A percentile compares a stretch with the other conserved stretches of the same genome.
Conservation (phyloP, 2,888 invertebrate genomes). For the Cerceris ruficornis region DNA sequence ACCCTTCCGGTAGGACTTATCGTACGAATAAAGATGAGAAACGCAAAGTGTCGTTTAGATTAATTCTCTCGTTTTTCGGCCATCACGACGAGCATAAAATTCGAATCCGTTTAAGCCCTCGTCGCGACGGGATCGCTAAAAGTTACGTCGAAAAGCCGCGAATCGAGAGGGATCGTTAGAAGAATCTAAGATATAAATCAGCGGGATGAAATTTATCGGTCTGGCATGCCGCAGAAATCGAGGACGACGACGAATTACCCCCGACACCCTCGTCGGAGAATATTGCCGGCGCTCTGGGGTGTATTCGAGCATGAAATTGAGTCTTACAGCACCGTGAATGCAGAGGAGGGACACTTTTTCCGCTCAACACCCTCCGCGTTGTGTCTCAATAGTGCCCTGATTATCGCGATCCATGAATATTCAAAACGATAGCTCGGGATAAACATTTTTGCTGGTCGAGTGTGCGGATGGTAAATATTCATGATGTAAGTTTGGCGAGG, state of each 20-base stretch:
- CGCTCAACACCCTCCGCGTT: slow-evolving; percentile 39
- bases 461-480: too few species aligned
- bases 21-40: too few species aligned
- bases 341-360: slow-evolving; percentile 36
- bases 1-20: too few species aligned
- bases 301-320: slow-evolving; percentile 67
- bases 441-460: too few species aligned
- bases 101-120: background rate
- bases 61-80: background rate
- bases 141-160: background rate
- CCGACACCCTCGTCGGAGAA: slow-evolving; percentile 46
- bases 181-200: slow-evolving; percentile 58
- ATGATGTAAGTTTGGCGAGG: too few species aligned
- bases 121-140: background rate
- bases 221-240: slow-evolving; percentile 54
- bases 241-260: slow-evolving; percentile 59
- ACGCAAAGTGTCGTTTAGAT: background rate
- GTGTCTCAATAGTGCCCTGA: slow-evolving; percentile 45
- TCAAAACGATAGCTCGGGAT: too few species aligned
- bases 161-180: slow-evolving; percentile 16
- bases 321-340: slow-evolving; percentile 53
- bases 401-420: slow-evolving; percentile 43
- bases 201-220: slow-evolving; percentile 57
- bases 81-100: background rate
- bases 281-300: slow-evolving; percentile 47